These are phyloP conservation scores for Platyrinchus mystaceus DNA, from an alignment of 2,797 vertebrate genomes.

Conservation along the genomic window DNA sequence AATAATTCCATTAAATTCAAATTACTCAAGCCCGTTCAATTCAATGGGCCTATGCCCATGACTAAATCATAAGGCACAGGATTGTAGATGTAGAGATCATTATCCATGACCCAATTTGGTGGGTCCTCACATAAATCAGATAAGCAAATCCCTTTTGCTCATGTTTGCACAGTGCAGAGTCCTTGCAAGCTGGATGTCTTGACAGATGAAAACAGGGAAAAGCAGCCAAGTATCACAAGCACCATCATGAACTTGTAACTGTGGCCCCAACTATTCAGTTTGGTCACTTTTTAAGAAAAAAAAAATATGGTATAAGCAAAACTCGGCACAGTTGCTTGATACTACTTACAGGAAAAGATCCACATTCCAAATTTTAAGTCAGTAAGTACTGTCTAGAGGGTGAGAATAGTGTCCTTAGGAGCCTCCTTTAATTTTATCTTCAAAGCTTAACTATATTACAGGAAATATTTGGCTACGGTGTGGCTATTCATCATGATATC, in stretches of 20 bases:
- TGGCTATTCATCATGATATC: conserved; percentile 30
- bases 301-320: background rate
- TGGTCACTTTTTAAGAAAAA: background rate
- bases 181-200: background rate
- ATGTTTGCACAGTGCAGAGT: background rate
- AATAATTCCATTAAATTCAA: conserved; percentile 24
- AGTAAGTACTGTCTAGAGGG: background rate
- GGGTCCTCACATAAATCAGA: conserved; percentile 28
- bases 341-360: background rate
- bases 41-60: background rate
- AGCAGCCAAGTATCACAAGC: background rate
- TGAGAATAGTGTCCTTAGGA: background rate
- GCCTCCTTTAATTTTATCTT: conserved; percentile 12
- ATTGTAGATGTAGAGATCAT: background rate
- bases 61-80: conserved; percentile 25
- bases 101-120: conserved; percentile 38
- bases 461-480: conserved; percentile 61
- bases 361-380: background rate
- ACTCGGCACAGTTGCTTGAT: background rate
- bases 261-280: background rate
- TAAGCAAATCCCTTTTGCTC: conserved; percentile 43
- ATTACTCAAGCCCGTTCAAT: background rate
- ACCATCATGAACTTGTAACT: background rate
- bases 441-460: conserved; percentile 38
- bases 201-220: background rate